Evolutionary conservation across 2,888 invertebrate species (phyloP).

Genomic region (Tetheella fluctuosa): DNA sequence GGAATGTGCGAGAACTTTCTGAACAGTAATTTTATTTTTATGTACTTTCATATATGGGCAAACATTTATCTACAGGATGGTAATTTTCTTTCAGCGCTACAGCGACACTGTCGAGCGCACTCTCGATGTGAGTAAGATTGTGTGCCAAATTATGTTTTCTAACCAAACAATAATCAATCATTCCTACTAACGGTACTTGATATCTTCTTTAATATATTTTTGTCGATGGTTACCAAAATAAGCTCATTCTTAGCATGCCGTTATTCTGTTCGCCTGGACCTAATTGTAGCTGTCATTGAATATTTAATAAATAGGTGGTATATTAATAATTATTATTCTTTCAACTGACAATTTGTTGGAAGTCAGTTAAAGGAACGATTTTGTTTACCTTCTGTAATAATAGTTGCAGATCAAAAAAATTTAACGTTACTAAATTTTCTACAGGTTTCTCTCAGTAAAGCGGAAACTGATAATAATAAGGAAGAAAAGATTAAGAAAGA

Average conservation of each 20-base stretch:
- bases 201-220: constrained; percentile 45
- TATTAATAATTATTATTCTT: too few species aligned
- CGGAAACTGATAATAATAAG: too few species aligned
- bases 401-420: too few species aligned
- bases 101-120: constrained; percentile 60
- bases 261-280: background rate
- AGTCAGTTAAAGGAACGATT: too few species aligned
- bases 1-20: background rate
- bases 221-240: background rate
- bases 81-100: constrained; percentile 54
- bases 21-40: background rate
- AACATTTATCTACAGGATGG: constrained; percentile 22
- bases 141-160: constrained; percentile 62
- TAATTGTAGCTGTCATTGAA: too few species aligned
- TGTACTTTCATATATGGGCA: constrained; percentile 12
- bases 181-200: constrained; percentile 36
- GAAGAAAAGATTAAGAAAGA: too few species aligned
- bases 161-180: constrained; percentile 72
- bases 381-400: too few species aligned
- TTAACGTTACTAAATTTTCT: too few species aligned
- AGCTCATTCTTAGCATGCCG: background rate
- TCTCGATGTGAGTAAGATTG: constrained; percentile 73
- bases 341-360: too few species aligned
- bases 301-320: too few species aligned
- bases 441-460: too few species aligned